A percentile compares a stretch with the other conserved stretches of the same genome.
Conservation (phyloP, 2,113 vertebrate species). For the Solea senegalensis region DNA sequence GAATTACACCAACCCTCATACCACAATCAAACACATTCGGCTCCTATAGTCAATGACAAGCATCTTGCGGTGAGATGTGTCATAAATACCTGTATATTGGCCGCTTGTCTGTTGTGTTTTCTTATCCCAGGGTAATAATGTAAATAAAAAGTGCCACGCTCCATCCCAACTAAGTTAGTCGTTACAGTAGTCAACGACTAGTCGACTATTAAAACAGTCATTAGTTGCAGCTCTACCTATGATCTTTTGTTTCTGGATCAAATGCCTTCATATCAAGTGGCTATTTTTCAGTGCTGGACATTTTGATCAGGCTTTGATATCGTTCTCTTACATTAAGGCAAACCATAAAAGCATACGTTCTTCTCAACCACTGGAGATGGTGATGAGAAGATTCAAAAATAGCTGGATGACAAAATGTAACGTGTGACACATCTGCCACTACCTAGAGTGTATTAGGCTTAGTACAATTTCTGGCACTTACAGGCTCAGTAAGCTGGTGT, state of each 20-base stretch:
- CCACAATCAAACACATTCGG: too few relatives aligned
- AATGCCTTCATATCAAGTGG: not conserved
- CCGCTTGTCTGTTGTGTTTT: too few relatives aligned
- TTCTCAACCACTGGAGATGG: not conserved
- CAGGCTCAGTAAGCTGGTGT: constrained; percentile 9
- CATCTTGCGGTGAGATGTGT: too few relatives aligned
- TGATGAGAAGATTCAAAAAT: not conserved
- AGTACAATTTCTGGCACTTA: constrained; percentile 25
- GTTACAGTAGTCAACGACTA: too few relatives aligned
- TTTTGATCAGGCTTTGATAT: not conserved
- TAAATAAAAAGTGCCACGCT: too few relatives aligned
- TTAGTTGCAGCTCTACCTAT: too few relatives aligned
- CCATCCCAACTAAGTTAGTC: too few relatives aligned
- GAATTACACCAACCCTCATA: too few relatives aligned
- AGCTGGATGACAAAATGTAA: constrained; percentile 1
- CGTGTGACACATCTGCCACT: constrained; percentile 34
- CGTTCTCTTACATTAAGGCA: not conserved
- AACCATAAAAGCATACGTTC: not conserved
- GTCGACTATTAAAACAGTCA: too few relatives aligned
- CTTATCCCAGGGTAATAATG: too few relatives aligned
- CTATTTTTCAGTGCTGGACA: not conserved
- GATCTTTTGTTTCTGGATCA: not conserved
- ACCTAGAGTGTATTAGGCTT: constrained; percentile 21
- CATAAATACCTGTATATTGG: too few relatives aligned
- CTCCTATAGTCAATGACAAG: too few relatives aligned